Evolutionary conservation across 2,888 invertebrate species (phyloP), one percentile per base, ranked within the genome.

Genomic region (Melieria picta): DNA sequence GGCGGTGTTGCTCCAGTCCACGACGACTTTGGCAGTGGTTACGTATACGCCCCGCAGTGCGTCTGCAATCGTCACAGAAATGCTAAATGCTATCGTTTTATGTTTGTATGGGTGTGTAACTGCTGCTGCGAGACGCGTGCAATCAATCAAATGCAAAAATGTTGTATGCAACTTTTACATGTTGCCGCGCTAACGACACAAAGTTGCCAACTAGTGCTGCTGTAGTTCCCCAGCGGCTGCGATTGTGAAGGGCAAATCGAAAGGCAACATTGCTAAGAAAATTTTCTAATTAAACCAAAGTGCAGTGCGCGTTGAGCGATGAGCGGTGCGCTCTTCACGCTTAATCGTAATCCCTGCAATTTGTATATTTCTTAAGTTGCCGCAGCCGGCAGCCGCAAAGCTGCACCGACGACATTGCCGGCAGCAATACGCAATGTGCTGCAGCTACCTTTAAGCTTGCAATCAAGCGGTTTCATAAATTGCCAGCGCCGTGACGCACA

Each of bases 271-370:
- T 42, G 47, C 43, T 13, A 16, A 42, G 50, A 47, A 47, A 64
- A 64, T 16, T 64, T 50, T 50, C 63, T 10, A 64, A 64, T 50
- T 64, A 64, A 64, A 64, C 50, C 52, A 42, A 42, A 52, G 30
- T 42, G 50, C 30, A 30, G 30, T 30, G 30, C 30, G 30, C 30
- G 30, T 30, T 30, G 30, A 30, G 30, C 30, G 30, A 30, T 30
- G 30, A 30, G 30, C 30, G 30, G 30, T 30, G 30, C 30, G 30
- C 30, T 30, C 3, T 30, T 30, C 30, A 3, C 30, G 30, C 30
- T 30, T 30, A 30, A 30, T 30, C 30, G 30, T 30, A 30, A 30
- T 30, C 30, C 30, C 3, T 30, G 30, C 2, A 30, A 30, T 30
- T 30, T 30, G 30, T 30, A 30, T 30, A 30, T 30, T 30, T 30